Base-by-base conservation (phyloP, 2,888 invertebrate species). In the Seladonia tumulorum region DNA sequence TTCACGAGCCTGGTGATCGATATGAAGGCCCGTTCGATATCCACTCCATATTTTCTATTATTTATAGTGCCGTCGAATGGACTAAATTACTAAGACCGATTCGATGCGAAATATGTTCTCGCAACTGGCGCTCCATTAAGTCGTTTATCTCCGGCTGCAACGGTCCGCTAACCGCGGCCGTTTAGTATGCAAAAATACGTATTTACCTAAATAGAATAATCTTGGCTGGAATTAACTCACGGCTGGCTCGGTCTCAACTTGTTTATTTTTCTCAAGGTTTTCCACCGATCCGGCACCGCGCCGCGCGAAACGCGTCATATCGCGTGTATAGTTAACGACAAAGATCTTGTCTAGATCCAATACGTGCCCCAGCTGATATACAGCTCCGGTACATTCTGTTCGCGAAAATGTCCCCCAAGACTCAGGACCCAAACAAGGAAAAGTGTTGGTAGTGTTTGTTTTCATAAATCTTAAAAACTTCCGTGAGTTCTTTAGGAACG, bases 181-280 rank as follows among this genome's bases (percentile, higher is more conserved):
- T 29, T 77, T 18, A 77, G 42, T 70, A 68, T 39, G 68, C 39
- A 39, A 49, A 77, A 70, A 39, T 49, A 53, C 39, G 35, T 39
- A 68, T 70, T 70, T 68, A 68, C 68, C 18, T n/a, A 39, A 77
- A 49, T 39, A 63, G 76, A 63, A 45, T 49, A 53, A 70, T 77
- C 77, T 39, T 42, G 60, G 25, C 60, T 60, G 60, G 75, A 75
- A 60, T 60, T 60, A 42, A 45, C 60, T 75, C 60, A 18, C 42
- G 25, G 42, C 18, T 63, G 42, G 42, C 60, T 75, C 42, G 25
- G 29, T 75, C 25, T 60, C 75, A 45, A 75, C 25, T 60, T 60
- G 42, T 60, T 70, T 70, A 49, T 68, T 68, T 63, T 68, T 45
- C 68, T 39, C 77, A 68, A 77, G 77, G 68, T 16, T 77, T n/a